Base-by-base conservation (phyloP, 2,888 invertebrate species). In the Acanthopleura granulata region DNA sequence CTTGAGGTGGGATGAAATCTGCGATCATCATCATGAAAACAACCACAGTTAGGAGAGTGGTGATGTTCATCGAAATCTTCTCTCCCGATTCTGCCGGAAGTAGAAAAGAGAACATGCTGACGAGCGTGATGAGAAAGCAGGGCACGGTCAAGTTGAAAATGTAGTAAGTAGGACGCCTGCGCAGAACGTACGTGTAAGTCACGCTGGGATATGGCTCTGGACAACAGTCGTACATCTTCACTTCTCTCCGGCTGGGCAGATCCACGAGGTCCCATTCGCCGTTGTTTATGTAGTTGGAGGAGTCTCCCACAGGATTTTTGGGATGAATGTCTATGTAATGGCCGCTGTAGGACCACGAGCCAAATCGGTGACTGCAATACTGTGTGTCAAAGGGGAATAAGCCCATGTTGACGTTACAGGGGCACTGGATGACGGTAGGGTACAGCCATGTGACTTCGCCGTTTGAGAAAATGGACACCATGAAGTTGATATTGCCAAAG, bases 61-160 rank as follows among this genome's bases (percentile, higher is more conserved):
- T 72, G 18, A 72, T 30, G 22, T 18, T 30, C 4, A 72, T 30
- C 6, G 72, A 1, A 18, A 72, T 49, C 72, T 72, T 72, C 18
- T 72, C 72, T 1, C 72, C 72, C 25, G 72, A 30, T 30, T 72
- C 72, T n/a, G 18, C 49, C 16, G 72, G 72, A n/a, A 72, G 40
- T 30, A 22, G 25, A 49, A 72, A 72, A 4, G 40, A 29, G 1
- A 72, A 29, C 1, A 49, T 3, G 16, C 9, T 72, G 18, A 72
- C 30, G 4, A 1, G 9, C 30, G 49, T 29, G 49, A 72, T 30
- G 72, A 72, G 40, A n/a, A 72, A 22, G 18, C 49, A 30, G 15
- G 72, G 72, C 22, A 49, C 6, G n/a, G 30, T 16, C 25, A 72
- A 40, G 49, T 72, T 72, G 22, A n/a, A 30, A 18, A 72, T 1